phyloP scores from a whole-genome alignment of 2,888 invertebrate species.

The Drosophila putrida region DNA sequence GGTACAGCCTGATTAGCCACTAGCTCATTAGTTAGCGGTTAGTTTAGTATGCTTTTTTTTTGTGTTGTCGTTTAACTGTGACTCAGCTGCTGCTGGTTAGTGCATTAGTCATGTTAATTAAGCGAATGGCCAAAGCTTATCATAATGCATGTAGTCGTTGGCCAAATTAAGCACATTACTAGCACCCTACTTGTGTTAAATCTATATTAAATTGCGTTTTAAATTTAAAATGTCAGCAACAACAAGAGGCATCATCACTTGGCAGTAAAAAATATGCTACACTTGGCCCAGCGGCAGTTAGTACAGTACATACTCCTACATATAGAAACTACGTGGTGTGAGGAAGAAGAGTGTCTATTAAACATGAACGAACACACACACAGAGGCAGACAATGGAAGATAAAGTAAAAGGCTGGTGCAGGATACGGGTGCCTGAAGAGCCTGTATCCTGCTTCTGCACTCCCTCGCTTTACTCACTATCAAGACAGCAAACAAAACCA shows the following conservation, averaged over 20 bases:
- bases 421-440: constrained; percentile 41
- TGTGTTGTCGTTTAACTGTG: constrained; percentile 32
- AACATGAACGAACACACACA: constrained; percentile 30
- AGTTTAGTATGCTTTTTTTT: constrained; percentile 30
- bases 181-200: constrained; percentile 33
- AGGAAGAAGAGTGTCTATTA: constrained; percentile 37
- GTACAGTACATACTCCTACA: constrained; percentile 33
- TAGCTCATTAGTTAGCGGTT: constrained; percentile 58
- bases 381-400: constrained; percentile 27
- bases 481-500: constrained; percentile 65
- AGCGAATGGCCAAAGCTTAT: constrained; percentile 49
- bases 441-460: constrained; percentile 17
- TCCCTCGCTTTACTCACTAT: constrained; percentile 31
- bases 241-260: constrained; percentile 45
- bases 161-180: constrained; percentile 46
- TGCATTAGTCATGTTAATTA: constrained; percentile 75
- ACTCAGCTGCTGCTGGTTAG: constrained; percentile 53
- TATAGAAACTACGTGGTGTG: constrained; percentile 13
- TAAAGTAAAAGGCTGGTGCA: constrained; percentile 55
- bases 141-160: constrained; percentile 45
- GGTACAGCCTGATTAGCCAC: constrained; percentile 24
- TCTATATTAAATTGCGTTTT: constrained; percentile 66
- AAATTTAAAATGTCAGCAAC: constrained; percentile 35
- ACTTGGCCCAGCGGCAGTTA: constrained; percentile 55
- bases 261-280: constrained; percentile 58